phyloP scores from a whole-genome alignment of 2,113 vertebrate genomes.

The Connochaetes taurinus region DNA sequence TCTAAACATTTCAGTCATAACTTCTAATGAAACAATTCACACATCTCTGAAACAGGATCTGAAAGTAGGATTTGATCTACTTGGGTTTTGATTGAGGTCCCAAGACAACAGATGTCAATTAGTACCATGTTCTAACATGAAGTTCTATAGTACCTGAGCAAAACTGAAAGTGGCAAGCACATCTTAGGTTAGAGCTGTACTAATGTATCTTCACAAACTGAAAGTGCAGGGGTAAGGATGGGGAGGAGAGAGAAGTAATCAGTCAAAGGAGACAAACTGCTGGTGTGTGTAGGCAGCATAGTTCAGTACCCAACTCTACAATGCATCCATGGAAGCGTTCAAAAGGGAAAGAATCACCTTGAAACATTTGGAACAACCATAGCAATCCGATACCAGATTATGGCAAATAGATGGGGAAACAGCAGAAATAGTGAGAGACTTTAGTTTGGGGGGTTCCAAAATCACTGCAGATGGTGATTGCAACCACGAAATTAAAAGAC shows the following conservation, averaged over 20 bases:
- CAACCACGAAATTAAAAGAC: no score
- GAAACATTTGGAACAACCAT: not conserved
- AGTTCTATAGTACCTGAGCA: not conserved
- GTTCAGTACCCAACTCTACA: not conserved
- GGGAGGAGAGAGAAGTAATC: not conserved
- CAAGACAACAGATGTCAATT: not conserved
- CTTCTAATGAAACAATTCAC: not conserved
- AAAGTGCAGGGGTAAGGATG: not conserved
- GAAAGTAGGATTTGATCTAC: not conserved
- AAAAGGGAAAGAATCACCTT: not conserved
- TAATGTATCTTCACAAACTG: not conserved
- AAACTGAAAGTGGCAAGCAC: not conserved
- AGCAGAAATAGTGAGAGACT: no score
- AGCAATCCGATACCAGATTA: not conserved
- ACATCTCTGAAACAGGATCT: not conserved
- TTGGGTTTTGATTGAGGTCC: not conserved
- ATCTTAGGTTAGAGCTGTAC: not conserved
- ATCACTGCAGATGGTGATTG: no score
- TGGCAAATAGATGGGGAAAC: no score
- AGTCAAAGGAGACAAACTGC: not conserved
- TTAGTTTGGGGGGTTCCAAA: no score
- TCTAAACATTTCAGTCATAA: not conserved
- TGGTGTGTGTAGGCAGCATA: not conserved
- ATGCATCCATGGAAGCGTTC: not conserved
- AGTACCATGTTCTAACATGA: not conserved